phyloP scores from a whole-genome alignment of 2,113 vertebrate species.

The Ammodytes dubius region DNA sequence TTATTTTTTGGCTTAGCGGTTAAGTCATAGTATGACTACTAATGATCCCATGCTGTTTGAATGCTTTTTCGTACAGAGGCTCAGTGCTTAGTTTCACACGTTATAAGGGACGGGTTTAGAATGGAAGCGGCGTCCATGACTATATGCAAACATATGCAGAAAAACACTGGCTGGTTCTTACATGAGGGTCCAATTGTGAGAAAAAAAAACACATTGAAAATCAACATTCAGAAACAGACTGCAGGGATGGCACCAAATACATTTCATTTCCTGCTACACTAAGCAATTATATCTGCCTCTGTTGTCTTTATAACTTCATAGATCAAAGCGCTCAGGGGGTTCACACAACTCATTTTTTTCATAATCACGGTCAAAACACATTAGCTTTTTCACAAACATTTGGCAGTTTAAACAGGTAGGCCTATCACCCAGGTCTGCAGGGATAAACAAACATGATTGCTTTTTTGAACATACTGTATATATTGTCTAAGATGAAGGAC shows the following conservation, averaged over 20 bases:
- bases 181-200: background rate
- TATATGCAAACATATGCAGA: constrained; percentile 24
- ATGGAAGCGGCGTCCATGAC: constrained; percentile 3
- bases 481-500: background rate
- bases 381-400: background rate
- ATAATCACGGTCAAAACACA: background rate
- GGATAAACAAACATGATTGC: background rate
- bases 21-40: constrained; percentile 64
- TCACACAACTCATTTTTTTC: constrained; percentile 16
- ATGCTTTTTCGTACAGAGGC: constrained; percentile 10
- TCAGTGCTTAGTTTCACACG: constrained; percentile 28
- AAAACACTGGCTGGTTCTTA: background rate
- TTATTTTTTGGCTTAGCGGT: constrained; percentile 62
- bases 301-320: background rate
- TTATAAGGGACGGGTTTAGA: constrained; percentile 32
- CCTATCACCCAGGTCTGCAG: no score
- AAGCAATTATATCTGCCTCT: background rate
- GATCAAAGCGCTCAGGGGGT: background rate
- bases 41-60: constrained; percentile 54
- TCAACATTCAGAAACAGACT: constrained; percentile 19
- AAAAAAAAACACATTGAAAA: constrained; percentile 14
- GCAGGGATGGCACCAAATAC: constrained; percentile 11
- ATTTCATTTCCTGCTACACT: background rate
- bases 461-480: background rate
- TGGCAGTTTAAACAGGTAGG: background rate